phyloP scores from a whole-genome alignment of 2,888 invertebrate genomes.

The Galeopsomyia nigrocyanea region DNA sequence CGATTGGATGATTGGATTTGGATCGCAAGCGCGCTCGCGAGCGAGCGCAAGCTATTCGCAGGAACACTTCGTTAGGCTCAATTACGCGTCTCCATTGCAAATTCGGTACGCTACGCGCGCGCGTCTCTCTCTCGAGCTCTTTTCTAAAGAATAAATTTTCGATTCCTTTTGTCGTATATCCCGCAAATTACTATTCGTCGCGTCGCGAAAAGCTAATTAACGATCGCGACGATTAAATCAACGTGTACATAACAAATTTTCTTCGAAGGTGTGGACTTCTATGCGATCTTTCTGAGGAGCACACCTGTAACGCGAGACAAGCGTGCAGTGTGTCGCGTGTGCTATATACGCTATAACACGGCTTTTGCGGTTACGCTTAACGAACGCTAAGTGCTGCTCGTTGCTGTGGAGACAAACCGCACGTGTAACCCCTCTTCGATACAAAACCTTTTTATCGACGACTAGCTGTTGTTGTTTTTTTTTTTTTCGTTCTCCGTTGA shows the following conservation, averaged over 20 bases:
- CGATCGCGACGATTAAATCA: no score
- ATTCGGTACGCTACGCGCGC: neutral
- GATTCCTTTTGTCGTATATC: no score
- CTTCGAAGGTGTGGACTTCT: no score
- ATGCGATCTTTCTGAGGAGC: no score
- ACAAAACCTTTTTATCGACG: neutral
- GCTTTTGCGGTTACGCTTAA: conserved; percentile 47
- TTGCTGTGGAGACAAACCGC: conserved; percentile 46
- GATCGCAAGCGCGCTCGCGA: conserved; percentile 54
- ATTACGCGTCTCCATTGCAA: conserved; percentile 52
- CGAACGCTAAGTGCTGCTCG: conserved; percentile 47
- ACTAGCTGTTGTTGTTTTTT: neutral
- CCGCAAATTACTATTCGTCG: no score
- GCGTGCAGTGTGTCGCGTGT: conserved; percentile 2
- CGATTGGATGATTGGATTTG: conserved; percentile 68
- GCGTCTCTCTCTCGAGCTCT: neutral
- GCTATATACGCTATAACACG: conserved; percentile 23
- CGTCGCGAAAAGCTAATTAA: no score
- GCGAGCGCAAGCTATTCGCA: conserved; percentile 55
- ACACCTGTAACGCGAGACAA: conserved; percentile 45
- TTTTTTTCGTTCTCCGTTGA: conserved; percentile 5
- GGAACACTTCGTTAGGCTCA: conserved; percentile 66
- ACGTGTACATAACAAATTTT: no score
- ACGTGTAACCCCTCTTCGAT: neutral
- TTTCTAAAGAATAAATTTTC: no score